These are phyloP conservation scores for Parapsyche elsis DNA, from an alignment of 1,140 invertebrate genomes.

Conservation along the genomic window DNA sequence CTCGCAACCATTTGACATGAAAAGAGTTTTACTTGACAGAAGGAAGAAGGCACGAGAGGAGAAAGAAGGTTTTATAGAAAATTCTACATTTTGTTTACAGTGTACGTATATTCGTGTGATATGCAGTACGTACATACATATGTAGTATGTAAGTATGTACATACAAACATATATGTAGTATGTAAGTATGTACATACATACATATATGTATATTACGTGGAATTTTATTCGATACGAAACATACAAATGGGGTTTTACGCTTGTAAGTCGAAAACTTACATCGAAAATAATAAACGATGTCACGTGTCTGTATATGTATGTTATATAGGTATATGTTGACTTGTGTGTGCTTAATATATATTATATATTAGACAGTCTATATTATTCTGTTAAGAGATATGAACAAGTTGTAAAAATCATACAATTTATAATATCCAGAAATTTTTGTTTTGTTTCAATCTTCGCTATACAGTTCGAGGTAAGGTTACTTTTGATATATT, in stretches of 20 bases:
- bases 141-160: not conserved
- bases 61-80: not conserved
- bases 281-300: not conserved
- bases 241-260: not conserved
- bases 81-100: not conserved
- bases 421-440: too few species aligned
- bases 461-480: too few species aligned
- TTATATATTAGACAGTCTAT: too few species aligned
- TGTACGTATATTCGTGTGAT: not conserved
- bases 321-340: not conserved
- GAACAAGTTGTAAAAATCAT: too few species aligned
- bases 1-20: slow-evolving; percentile 47
- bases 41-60: not conserved
- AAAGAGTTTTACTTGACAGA: slow-evolving; percentile 47
- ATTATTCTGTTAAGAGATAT: too few species aligned
- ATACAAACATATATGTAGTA: too few species aligned
- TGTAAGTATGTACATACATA: too few species aligned
- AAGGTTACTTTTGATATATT: too few species aligned
- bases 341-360: not conserved
- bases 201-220: too few species aligned
- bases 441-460: too few species aligned
- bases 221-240: not conserved
- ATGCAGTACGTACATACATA: not conserved
- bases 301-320: not conserved
- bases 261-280: slow-evolving; percentile 7